These are phyloP conservation scores for Drosophila borealis DNA, from an alignment of 2,888 invertebrate genomes.

Conservation along the genomic window DNA sequence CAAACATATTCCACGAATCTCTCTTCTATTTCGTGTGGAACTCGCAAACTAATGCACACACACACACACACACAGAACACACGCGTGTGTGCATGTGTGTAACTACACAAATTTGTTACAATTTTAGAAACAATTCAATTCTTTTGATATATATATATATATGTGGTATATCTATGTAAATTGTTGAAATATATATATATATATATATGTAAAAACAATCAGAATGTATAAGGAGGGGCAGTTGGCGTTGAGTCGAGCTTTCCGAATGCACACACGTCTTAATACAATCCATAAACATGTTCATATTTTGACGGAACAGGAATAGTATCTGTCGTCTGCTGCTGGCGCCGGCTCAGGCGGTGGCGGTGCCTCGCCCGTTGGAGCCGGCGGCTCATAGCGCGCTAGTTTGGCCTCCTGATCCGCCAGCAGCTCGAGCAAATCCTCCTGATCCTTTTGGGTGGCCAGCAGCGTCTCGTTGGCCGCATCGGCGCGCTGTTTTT, in stretches of 20 bases:
- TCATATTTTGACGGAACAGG: not conserved
- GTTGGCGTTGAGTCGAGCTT: constrained; percentile 39
- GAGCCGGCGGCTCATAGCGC: constrained; percentile 87
- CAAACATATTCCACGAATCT: constrained; percentile 2
- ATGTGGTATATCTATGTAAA: constrained; percentile 18
- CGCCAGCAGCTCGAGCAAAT: constrained; percentile 93
- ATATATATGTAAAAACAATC: constrained; percentile 57
- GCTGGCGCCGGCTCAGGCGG: not conserved
- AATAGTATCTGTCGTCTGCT: too few species aligned
- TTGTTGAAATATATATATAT: constrained; percentile 20
- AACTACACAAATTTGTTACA: constrained; percentile 4
- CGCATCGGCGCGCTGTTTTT: constrained; percentile 71
- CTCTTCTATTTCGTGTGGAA: constrained; percentile 37
- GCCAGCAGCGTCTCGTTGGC: constrained; percentile 87
- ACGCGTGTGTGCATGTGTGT: not conserved
- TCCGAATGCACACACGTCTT: constrained; percentile 3
- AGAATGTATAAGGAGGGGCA: constrained; percentile 58
- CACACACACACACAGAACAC: too few species aligned
- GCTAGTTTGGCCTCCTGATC: constrained; percentile 92
- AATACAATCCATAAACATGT: constrained; percentile 14
- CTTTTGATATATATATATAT: constrained; percentile 25
- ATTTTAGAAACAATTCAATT: constrained; percentile 16
- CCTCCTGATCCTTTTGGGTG: constrained; percentile 95
- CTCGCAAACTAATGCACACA: not conserved
- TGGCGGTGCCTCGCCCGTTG: not conserved